Conservation (phyloP, 2,113 vertebrate species). For the Pollimyrus isidori region DNA sequence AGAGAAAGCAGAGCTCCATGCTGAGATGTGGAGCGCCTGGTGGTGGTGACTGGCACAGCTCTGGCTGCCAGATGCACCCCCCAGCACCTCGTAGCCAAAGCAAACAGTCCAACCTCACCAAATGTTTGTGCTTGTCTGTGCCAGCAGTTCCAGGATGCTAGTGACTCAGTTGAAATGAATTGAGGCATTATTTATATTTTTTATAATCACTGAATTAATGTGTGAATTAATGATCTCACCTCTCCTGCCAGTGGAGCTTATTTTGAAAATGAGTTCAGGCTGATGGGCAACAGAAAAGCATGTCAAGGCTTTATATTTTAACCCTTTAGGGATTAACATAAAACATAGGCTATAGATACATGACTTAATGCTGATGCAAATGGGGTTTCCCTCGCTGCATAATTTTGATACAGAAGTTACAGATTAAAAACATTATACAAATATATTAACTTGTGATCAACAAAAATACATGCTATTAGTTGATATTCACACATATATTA, state of each 20-base stretch:
- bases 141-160: background rate
- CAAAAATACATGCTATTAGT: background rate
- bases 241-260: background rate
- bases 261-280: background rate
- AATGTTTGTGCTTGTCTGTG: background rate
- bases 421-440: background rate
- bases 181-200: background rate
- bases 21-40: background rate
- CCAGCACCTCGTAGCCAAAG: background rate
- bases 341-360: background rate
- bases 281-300: background rate
- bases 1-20: background rate
- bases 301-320: background rate
- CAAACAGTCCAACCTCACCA: background rate
- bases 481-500: background rate
- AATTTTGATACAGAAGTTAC: background rate
- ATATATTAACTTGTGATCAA: background rate
- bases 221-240: background rate
- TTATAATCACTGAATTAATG: background rate
- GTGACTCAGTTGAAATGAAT: background rate
- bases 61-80: background rate
- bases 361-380: background rate
- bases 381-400: background rate
- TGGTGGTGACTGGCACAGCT: background rate
- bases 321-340: background rate